Evolutionary conservation across 1,140 invertebrate genomes (phyloP), one percentile per base, ranked within the genome.

Genomic region (Pogonus chalceus): DNA sequence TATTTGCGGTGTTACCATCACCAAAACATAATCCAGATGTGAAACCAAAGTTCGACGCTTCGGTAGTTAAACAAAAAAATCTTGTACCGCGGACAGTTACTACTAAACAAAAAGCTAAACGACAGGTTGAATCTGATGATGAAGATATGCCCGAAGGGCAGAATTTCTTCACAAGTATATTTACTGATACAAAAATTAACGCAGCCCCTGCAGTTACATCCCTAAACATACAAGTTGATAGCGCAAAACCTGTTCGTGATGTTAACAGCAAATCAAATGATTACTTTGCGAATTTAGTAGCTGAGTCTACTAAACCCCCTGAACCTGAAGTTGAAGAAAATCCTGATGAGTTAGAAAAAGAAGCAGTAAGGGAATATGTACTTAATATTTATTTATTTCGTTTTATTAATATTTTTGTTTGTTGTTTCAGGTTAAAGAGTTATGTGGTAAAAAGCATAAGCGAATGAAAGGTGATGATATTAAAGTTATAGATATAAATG

Each of bases 401-500:
- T n/a, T n/a, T n/a, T n/a, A n/a, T n/a, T n/a, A 31, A 31, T 7
- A 50, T 10, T 50, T 20, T 10, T 23, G 22, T 21, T 50, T 21
- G 9, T 50, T 20, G 9, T 50, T 37, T 57, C 52, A 74, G 72
- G 67, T 75, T 53, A 50, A 67, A 18, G 71, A 74, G 58, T 59
- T 75, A 20, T 67, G 66, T 54, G 72, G 72, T 1, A 53, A 68
- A 9, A 62, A 71, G 20, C 69, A 66, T 43, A 9, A 43, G 4
- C 75, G 75, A 54, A 68, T 72, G 3, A 72, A 72, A 49, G 63
- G 72, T 24, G 73, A 78, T 54, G 70, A 73, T 2, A 77, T 79
- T 52, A 72, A 79, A 59, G 79, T 94, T 52, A 84, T 92, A 20
- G 86, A 92, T 66, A 83, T 92, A 1, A 83, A 81, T 62, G 84